Conservation (phyloP, 2,113 vertebrate genomes). For the Psettodes erumei region DNA sequence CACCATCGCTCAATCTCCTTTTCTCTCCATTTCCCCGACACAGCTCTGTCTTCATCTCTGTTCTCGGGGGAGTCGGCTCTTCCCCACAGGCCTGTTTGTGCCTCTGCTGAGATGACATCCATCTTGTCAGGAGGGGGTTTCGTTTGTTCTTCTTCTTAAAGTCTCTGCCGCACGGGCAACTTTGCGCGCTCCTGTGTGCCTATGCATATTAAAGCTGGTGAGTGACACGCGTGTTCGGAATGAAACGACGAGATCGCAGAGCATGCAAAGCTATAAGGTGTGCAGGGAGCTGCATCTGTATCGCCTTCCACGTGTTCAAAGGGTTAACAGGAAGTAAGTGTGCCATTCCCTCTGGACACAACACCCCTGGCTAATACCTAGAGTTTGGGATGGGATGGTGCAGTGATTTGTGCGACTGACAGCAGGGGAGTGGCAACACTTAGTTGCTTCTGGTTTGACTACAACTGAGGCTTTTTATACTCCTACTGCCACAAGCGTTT, state of each 20-base stretch:
- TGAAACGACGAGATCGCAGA: not conserved
- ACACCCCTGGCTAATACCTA: constrained; percentile 33
- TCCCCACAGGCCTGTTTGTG: constrained; percentile 56
- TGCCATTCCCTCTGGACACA: constrained; percentile 17
- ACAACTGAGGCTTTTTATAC: constrained; percentile 32
- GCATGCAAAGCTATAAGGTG: not conserved
- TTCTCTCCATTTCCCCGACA: constrained; percentile 25
- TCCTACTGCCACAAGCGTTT: constrained; percentile 17
- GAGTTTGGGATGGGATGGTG: constrained; percentile 46
- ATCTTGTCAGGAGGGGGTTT: constrained; percentile 49
- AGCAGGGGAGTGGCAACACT: constrained; percentile 38
- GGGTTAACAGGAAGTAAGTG: constrained; percentile 48
- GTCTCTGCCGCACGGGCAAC: constrained; percentile 16
- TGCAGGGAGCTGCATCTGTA: constrained; percentile 16
- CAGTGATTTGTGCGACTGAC: constrained; percentile 54
- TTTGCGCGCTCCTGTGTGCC: constrained; percentile 1
- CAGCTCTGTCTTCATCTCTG: constrained; percentile 23
- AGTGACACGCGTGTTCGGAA: not conserved
- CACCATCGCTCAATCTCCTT: constrained; percentile 9
- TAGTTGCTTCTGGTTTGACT: constrained; percentile 15
- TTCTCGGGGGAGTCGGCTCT: constrained; percentile 37
- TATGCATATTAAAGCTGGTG: constrained; percentile 23
- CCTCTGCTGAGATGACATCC: constrained; percentile 67
- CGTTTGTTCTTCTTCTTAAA: constrained; percentile 56
- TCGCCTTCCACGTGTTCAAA: constrained; percentile 18